Conservation (phyloP, 2,797 vertebrate species). For the Pteronotus mesoamericanus region DNA sequence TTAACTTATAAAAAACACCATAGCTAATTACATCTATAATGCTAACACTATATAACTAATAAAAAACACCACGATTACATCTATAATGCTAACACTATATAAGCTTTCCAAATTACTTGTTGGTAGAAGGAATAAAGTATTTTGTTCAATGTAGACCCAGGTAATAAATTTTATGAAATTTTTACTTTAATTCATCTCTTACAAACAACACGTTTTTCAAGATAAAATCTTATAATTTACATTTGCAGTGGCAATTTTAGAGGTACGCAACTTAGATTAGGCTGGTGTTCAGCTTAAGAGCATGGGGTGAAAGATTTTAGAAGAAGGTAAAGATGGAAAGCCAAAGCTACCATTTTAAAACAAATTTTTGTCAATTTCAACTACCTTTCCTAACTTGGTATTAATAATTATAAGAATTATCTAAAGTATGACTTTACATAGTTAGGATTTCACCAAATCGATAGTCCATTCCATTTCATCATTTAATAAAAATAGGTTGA, state of each 20-base stretch:
- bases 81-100: background rate
- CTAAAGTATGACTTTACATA: background rate
- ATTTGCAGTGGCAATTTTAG: background rate
- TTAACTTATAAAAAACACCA: background rate
- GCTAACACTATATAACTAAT: background rate
- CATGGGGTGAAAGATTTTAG: background rate
- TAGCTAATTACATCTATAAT: background rate
- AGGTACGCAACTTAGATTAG: background rate
- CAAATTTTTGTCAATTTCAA: background rate
- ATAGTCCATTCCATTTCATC: background rate
- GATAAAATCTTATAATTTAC: background rate
- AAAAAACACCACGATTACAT: background rate
- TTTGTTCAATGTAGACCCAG: background rate
- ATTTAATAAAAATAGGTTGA: background rate
- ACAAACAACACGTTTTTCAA: background rate
- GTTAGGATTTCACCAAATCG: background rate
- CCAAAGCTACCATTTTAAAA: background rate
- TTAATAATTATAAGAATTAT: background rate
- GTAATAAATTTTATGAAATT: background rate
- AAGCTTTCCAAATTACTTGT: background rate
- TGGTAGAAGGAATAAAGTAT: background rate
- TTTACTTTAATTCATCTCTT: background rate
- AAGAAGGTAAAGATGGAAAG: background rate
- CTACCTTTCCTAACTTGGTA: background rate
- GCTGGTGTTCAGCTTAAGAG: background rate